phyloP scores from a whole-genome alignment of 2,113 vertebrate species.

The Aphyosemion australe region DNA sequence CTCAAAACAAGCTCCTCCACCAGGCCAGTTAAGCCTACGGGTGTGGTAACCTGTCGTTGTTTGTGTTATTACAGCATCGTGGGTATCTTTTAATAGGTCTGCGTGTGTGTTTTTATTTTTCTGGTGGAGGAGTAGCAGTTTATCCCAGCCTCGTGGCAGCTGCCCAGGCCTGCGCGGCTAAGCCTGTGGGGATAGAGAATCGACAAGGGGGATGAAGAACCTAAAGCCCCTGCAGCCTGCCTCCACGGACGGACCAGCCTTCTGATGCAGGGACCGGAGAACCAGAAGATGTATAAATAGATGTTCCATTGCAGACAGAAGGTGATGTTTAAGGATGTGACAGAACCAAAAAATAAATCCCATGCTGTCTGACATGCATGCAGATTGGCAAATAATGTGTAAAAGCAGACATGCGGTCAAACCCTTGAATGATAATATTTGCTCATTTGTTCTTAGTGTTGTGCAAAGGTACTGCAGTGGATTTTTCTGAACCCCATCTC shows the following conservation, averaged over 20 bases:
- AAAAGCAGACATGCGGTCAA: constrained; percentile 10
- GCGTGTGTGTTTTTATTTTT: constrained; percentile 38
- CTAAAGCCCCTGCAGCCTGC: constrained; percentile 72
- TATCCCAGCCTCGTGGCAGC: constrained; percentile 57
- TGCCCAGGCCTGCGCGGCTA: constrained; percentile 46
- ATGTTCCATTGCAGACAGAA: constrained; percentile 38
- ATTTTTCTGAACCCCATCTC: no score
- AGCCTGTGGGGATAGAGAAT: constrained; percentile 67
- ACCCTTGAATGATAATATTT: background rate
- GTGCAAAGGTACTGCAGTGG: no score
- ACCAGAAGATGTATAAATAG: constrained; percentile 53
- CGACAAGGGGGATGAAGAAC: constrained; percentile 64
- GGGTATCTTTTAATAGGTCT: constrained; percentile 11
- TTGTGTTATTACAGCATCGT: background rate
- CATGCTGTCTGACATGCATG: constrained; percentile 13
- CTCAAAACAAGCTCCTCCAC: constrained; percentile 27
- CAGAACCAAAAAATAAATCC: constrained; percentile 15
- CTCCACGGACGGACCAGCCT: constrained; percentile 50
- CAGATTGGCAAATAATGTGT: background rate
- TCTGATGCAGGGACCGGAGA: constrained; percentile 25
- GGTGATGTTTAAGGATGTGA: constrained; percentile 7
- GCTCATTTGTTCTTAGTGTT: no score
- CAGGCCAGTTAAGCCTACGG: background rate
- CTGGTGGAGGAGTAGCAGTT: constrained; percentile 39
- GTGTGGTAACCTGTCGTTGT: constrained; percentile 23